Percentiles rank a stretch among this genome's conserved stretches.
Evolutionary conservation across 2,797 vertebrate species (phyloP).

Genomic region (Rhabdomys pumilio): DNA sequence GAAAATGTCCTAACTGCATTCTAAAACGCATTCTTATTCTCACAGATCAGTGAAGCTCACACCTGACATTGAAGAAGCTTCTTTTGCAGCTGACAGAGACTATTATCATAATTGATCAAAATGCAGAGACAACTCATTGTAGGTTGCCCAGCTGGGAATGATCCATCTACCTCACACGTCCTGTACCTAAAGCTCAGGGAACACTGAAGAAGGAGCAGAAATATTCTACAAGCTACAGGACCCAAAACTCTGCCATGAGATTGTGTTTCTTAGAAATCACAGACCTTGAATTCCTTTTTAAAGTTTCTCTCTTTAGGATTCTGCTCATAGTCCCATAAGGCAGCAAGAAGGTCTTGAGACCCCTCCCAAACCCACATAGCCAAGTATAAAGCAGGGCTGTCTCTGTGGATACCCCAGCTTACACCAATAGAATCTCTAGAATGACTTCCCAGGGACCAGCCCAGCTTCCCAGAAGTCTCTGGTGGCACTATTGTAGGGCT

Average conservation of each 20-base stretch:
- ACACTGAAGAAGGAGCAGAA: neutral
- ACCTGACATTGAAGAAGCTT: neutral
- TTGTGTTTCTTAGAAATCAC: neutral
- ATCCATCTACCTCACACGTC: too few relatives aligned
- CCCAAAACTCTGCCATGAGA: neutral
- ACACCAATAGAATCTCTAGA: neutral
- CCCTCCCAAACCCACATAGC: neutral
- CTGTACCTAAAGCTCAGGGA: neutral
- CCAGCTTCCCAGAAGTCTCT: too few relatives aligned
- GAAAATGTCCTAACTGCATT: neutral
- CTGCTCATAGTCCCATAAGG: neutral
- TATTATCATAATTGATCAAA: neutral
- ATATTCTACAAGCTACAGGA: neutral
- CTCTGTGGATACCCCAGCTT: neutral
- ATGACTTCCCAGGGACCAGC: neutral
- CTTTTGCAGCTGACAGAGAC: neutral
- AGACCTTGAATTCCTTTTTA: neutral
- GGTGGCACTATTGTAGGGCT: neutral
- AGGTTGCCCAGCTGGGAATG: neutral
- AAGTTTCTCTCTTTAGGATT: slow-evolving; percentile 5
- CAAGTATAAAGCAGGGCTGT: neutral
- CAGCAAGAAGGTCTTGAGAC: neutral
- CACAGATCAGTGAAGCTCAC: neutral
- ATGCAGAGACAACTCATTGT: neutral
- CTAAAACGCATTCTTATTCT: neutral